Base-by-base conservation (phyloP, 2,113 vertebrate genomes). In the Callocephalon fimbriatum region DNA sequence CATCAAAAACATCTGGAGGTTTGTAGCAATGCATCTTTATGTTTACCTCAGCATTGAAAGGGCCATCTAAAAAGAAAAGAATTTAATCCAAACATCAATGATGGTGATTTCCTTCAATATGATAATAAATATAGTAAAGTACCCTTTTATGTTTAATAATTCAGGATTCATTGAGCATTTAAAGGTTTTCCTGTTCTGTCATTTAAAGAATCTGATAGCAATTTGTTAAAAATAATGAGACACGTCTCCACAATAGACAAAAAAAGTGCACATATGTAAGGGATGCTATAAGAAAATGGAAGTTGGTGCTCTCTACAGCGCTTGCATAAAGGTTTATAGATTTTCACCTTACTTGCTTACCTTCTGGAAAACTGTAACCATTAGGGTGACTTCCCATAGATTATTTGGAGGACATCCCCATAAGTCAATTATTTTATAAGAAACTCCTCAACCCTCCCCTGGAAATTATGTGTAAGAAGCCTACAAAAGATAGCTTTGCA, bases 141-240 rank as follows among this genome's bases (percentile, higher is more conserved):
- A 92, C 91, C 93, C 95, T 97, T 97, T 98, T 97, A 95, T 94
- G 94, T 98, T 98, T 97, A 98, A 98, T 98, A 98, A 98, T 98
- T 98, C 97, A 98, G 82, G 83, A 97, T 93, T 95, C 81, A 48
- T 87, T 91, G 94, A 94, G 86, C 96, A 85, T 97, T 98, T 97
- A 95, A 97, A 97, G 84, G 95, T 95, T 97, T 95, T 97, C 71
- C 75, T 95, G 79, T 94, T 98, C 96, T 97, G 93, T 95, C 95
- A 65, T 97, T 98, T 97, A 79, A 95, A 86, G 97, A 97, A 97
- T 96, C 78, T 66, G 94, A 96, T 94, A 91, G 94, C 81, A 95
- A 79, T 97, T 77, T 67, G 50, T 97, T 96, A 96, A 95, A 98
- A 97, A 95, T 86, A 95, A 96, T 70, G 79, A 86, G 93, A 78